Evolutionary conservation across 2,888 invertebrate genomes (phyloP).

Genomic region (Calameuta pallipes): DNA sequence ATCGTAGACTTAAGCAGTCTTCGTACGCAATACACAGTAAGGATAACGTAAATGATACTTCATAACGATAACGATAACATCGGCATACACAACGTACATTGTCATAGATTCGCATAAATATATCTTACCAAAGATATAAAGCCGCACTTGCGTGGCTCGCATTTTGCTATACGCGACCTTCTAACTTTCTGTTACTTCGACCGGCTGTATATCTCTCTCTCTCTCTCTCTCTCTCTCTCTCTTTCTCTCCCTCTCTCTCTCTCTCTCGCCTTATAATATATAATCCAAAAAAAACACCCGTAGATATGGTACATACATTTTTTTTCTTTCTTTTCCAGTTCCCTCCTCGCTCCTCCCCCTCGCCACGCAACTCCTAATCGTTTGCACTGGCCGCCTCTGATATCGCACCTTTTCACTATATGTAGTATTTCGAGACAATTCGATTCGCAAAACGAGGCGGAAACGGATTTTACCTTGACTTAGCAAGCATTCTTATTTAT

Average conservation of each 20-base stretch:
- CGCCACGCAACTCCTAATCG: no score
- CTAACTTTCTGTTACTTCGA: neutral
- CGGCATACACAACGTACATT: neutral
- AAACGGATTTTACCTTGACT: slow-evolving; percentile 41
- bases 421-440: no score
- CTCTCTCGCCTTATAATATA: neutral
- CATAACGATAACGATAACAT: slow-evolving; percentile 2
- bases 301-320: neutral
- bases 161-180: no score
- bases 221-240: neutral
- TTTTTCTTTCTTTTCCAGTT: neutral
- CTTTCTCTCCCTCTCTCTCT: neutral
- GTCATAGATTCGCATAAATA: slow-evolving; percentile 1
- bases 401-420: no score
- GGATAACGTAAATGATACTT: slow-evolving; percentile 1
- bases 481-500: slow-evolving; percentile 64
- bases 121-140: slow-evolving; percentile 1
- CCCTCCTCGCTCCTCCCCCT: neutral
- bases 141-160: neutral
- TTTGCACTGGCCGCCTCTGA: no score
- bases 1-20: no score
- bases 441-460: neutral
- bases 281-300: neutral
- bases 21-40: neutral
- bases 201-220: neutral